phyloP scores from a whole-genome alignment of 2,113 vertebrate genomes.

The Mirounga angustirostris region DNA sequence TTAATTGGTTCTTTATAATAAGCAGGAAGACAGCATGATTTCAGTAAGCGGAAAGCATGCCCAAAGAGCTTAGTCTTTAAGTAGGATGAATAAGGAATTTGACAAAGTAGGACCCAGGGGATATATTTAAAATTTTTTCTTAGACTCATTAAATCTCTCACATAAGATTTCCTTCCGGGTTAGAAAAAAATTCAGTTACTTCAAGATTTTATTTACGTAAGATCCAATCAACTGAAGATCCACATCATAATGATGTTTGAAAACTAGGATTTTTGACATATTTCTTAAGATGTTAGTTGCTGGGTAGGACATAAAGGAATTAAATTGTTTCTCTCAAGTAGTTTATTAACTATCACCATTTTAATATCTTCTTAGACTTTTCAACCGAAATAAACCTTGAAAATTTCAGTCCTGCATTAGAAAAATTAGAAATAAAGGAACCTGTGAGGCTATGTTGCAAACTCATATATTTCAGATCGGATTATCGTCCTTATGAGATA shows the following conservation, averaged over 20 bases:
- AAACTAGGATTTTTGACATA: neutral
- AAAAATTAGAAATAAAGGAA: neutral
- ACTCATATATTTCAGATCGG: constrained; percentile 86
- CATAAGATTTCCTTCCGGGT: neutral
- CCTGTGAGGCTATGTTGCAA: constrained; percentile 61
- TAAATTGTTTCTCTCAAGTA: neutral
- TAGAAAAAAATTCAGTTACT: neutral
- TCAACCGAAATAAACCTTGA: neutral
- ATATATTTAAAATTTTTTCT: neutral
- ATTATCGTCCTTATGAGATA: constrained; percentile 90
- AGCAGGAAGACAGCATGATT: neutral
- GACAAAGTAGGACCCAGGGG: neutral
- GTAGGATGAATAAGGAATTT: neutral
- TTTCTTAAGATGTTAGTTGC: neutral
- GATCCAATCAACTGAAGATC: neutral
- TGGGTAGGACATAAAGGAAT: neutral
- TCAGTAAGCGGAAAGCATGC: neutral
- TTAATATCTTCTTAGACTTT: constrained; percentile 16
- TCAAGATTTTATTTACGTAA: constrained; percentile 3
- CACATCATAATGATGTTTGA: neutral
- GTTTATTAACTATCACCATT: neutral
- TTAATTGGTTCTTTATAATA: neutral
- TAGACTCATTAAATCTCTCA: neutral
- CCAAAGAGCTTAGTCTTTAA: neutral
- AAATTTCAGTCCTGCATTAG: neutral